A percentile compares a stretch with the other conserved stretches of the same genome.
phyloP scores from a whole-genome alignment of 2,797 vertebrate genomes.

The Syncerus caffer region DNA sequence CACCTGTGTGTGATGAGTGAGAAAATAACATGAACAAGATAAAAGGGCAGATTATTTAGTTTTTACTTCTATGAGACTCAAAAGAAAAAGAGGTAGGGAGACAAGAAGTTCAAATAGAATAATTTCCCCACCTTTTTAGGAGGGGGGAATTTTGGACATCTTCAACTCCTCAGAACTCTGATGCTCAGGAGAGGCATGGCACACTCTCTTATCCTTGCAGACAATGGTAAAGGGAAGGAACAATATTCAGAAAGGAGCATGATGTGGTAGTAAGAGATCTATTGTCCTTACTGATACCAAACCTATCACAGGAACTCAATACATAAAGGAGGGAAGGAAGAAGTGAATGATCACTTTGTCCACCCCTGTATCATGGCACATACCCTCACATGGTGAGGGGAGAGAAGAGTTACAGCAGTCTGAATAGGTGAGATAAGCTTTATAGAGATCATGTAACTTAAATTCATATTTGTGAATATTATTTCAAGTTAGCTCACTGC shows the following conservation, averaged over 20 bases:
- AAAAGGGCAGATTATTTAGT: neutral
- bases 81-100: neutral
- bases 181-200: neutral
- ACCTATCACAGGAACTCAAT: neutral
- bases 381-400: neutral
- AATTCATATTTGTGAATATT: neutral
- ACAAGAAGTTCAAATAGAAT: neutral
- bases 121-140: neutral
- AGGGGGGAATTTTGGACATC: neutral
- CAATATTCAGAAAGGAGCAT: neutral
- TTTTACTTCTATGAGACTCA: neutral
- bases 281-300: neutral
- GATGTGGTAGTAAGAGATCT: neutral
- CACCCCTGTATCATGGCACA: neutral
- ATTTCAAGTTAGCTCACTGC: neutral
- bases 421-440: neutral
- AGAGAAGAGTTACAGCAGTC: neutral
- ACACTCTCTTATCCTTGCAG: neutral
- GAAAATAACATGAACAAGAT: neutral
- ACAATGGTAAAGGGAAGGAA: neutral
- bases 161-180: neutral
- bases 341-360: neutral
- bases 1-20: neutral
- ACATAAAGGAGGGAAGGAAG: neutral
- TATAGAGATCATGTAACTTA: neutral